A percentile compares a stretch with the other conserved stretches of the same genome.
phyloP scores from a whole-genome alignment of 2,113 vertebrate species.

The Motacilla alba region DNA sequence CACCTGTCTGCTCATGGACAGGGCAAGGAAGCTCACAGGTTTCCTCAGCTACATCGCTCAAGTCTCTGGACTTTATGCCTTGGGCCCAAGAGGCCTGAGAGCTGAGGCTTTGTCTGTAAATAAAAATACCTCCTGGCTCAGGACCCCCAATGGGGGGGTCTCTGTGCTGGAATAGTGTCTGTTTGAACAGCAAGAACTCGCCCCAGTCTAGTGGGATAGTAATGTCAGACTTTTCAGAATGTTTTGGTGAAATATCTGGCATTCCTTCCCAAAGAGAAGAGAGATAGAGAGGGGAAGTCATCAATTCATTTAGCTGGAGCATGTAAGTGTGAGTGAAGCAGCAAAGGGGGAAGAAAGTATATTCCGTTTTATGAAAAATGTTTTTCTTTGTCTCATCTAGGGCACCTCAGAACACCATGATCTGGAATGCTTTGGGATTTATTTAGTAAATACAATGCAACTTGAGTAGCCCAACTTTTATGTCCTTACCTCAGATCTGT shows the following conservation, averaged over 20 bases:
- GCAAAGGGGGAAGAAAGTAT: not conserved
- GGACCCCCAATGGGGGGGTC: accelerated
- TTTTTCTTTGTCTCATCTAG: not conserved
- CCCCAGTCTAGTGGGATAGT: too few species aligned
- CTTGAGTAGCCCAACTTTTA: not conserved
- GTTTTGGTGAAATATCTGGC: not conserved
- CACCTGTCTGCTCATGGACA: not conserved
- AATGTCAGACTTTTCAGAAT: not conserved
- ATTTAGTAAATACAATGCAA: not conserved
- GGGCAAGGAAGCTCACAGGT: not conserved
- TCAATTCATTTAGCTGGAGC: not conserved
- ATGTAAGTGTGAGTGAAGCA: not conserved
- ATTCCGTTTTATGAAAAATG: not conserved
- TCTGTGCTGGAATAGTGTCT: not conserved
- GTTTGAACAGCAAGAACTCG: not conserved
- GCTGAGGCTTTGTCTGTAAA: not conserved
- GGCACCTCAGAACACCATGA: not conserved
- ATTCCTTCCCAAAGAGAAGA: not conserved
- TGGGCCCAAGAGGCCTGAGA: not conserved
- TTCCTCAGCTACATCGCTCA: not conserved
- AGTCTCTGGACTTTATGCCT: not conserved
- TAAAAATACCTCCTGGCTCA: not conserved
- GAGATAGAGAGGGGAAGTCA: not conserved
- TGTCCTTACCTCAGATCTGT: not conserved
- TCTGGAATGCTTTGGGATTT: not conserved